Evolutionary conservation across 2,113 vertebrate genomes (phyloP).

Genomic region (Oxygymnocypris stewartii): DNA sequence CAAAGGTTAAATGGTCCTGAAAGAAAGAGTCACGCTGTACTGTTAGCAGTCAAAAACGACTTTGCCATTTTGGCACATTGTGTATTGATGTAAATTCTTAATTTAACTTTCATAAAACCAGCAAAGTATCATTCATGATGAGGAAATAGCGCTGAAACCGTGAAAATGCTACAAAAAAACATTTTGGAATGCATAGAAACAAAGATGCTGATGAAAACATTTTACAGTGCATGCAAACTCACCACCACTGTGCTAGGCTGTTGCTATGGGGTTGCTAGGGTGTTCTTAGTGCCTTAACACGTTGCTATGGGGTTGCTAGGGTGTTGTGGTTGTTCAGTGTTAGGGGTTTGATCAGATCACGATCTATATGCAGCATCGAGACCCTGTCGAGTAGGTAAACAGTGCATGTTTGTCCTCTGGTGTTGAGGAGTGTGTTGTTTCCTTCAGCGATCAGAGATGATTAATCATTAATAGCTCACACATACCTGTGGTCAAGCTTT

Average conservation of each 20-base stretch:
- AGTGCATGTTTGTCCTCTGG: background rate
- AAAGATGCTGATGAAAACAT: background rate
- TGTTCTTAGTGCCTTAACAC: too few relatives aligned
- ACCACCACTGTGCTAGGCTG: too few relatives aligned
- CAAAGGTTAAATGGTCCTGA: too few relatives aligned
- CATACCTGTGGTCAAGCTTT: slow-evolving; percentile 76
- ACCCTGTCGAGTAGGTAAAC: background rate
- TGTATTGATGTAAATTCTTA: background rate
- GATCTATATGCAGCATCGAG: too few relatives aligned
- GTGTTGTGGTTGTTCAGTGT: too few relatives aligned
- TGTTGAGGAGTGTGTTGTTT: background rate
- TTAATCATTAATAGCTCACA: slow-evolving; percentile 71
- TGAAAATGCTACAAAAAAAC: background rate
- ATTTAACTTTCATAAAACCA: background rate
- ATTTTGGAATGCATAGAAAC: too few relatives aligned
- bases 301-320: too few relatives aligned
- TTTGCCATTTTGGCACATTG: background rate
- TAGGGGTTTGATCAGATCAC: too few relatives aligned
- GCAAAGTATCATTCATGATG: background rate
- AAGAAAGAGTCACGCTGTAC: too few relatives aligned
- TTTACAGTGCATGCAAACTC: too few relatives aligned
- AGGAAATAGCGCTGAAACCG: background rate
- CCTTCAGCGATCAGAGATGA: background rate
- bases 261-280: too few relatives aligned
- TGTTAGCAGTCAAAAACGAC: too few relatives aligned